Evolutionary conservation across 2,797 vertebrate species (phyloP).

Genomic region (Phoxinus dragarum): DNA sequence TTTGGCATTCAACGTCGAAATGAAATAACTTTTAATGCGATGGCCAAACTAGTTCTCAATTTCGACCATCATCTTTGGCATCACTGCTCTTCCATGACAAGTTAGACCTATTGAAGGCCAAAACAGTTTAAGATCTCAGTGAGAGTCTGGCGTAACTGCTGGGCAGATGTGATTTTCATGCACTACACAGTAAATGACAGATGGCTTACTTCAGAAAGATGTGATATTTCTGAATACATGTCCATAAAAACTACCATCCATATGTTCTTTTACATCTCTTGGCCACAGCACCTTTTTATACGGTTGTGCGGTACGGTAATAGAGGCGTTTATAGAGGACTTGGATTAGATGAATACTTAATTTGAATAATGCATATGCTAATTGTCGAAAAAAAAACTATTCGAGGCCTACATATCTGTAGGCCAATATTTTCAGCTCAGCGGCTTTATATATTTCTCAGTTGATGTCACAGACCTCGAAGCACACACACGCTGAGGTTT

Average conservation of each 20-base stretch:
- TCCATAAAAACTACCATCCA: not conserved
- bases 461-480: constrained; percentile 37
- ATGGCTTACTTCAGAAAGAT: constrained; percentile 9
- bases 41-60: not conserved
- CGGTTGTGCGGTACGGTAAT: not conserved
- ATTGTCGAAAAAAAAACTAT: not conserved
- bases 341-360: constrained; percentile 9
- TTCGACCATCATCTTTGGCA: not conserved
- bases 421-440: constrained; percentile 24
- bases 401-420: constrained; percentile 2
- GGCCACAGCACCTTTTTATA: not conserved
- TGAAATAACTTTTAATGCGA: not conserved
- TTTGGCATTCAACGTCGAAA: not conserved
- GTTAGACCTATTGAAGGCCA: not conserved
- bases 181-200: constrained; percentile 11
- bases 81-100: not conserved
- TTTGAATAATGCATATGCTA: constrained; percentile 20
- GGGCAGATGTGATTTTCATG: constrained; percentile 27
- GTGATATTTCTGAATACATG: not conserved
- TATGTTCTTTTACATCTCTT: not conserved
- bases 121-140: not conserved
- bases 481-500: constrained; percentile 35
- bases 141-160: not conserved
- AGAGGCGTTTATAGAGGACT: not conserved
- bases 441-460: constrained; percentile 47